Evolutionary conservation across 1,140 invertebrate species (phyloP).

Genomic region (Bradysia coprophila): DNA sequence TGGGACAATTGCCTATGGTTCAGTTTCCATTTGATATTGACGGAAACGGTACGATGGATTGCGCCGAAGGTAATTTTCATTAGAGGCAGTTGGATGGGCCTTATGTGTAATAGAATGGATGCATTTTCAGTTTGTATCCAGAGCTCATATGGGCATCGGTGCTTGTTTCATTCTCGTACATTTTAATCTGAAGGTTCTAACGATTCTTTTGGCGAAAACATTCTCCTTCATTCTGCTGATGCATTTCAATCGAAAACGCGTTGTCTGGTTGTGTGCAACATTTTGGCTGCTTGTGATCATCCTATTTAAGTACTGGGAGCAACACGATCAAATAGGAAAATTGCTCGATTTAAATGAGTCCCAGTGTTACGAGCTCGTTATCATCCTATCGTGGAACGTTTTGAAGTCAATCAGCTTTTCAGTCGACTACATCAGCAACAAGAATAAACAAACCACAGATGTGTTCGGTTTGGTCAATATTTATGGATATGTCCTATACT

Average conservation of each 20-base stretch:
- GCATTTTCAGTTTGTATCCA: not conserved
- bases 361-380: constrained; percentile 24
- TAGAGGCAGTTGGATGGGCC: constrained; percentile 11
- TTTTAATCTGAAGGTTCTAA: not conserved
- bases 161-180: not conserved
- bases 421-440: constrained; percentile 23
- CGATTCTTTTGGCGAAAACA: not conserved
- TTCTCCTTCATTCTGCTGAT: not conserved
- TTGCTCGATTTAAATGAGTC: constrained; percentile 8
- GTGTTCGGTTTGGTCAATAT: constrained; percentile 17
- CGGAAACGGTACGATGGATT: constrained; percentile 21
- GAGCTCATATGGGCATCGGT: not conserved
- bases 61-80: constrained; percentile 12
- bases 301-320: constrained; percentile 13
- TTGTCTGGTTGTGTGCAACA: constrained; percentile 20
- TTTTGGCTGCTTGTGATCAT: constrained; percentile 20
- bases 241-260: constrained; percentile 8
- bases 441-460: constrained; percentile 16
- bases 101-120: not conserved
- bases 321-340: constrained; percentile 9
- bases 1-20: constrained; percentile 23
- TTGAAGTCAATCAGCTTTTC: constrained; percentile 32
- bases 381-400: constrained; percentile 31
- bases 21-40: constrained; percentile 21
- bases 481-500: constrained; percentile 58